Evolutionary conservation across 1,140 invertebrate genomes (phyloP), one percentile per base, ranked within the genome.

Genomic region (Ectropis grisescens): DNA sequence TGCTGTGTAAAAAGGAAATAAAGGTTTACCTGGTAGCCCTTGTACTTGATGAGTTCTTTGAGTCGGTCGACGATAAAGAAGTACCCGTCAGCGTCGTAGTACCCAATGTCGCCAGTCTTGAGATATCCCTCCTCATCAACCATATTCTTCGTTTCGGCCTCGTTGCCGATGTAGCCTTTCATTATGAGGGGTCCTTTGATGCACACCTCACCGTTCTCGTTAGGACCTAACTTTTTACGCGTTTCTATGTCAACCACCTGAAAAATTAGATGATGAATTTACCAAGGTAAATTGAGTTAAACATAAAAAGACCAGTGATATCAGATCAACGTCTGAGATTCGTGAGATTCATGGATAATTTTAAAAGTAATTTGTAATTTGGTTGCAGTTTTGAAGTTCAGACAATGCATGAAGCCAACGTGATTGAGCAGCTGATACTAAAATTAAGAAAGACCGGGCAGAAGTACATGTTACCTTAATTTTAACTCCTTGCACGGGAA

Each of bases 11-110:
- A n/a, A n/a, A 22, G 9, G 4, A 22, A 22, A 22, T 22, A 22
- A 22, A 22, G 19, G n/a, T n/a, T n/a, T 59, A 88, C 88, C 83
- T 93, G 91, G 48, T 84, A 85, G 15, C 87, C 89, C 78, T 92
- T 91, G 55, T 90, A 91, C 64, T 93, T 94, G 29, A 93, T 93
- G 3, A 94, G 72, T 62, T 93, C 91, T 61, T 94, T 94, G 1
- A 92, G 58, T 33, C 92, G 80, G 57, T 93, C 92, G 2, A 90
- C 86, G 45, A 93, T 86, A 34, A 85, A 91, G 49, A 93, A 85
- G 40, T 83, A 87, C 0, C 85, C 85, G 12, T 91, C 82, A 27
- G 86, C 54, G 52, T 93, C 90, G 43, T 86, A 88, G 56, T 89
- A 91, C 1, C 87, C 91, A 37, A 93, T 82, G 67, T 94, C 91